Evolutionary conservation across 1,140 invertebrate species (phyloP).

Genomic region (Drosophila sulfurigaster): DNA sequence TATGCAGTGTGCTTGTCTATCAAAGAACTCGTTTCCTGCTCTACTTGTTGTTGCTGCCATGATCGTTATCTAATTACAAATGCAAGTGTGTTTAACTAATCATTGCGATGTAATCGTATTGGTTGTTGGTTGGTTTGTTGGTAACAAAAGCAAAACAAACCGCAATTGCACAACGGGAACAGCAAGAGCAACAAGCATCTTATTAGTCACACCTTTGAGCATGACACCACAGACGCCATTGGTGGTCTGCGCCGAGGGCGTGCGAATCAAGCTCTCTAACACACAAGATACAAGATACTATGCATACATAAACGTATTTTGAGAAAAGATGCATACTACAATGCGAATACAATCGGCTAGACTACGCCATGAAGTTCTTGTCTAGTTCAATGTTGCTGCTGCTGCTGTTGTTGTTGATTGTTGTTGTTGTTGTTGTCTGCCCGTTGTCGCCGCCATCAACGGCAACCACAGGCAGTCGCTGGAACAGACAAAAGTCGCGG

Average conservation of each 20-base stretch:
- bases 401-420: conserved; percentile 24
- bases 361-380: conserved; percentile 24
- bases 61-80: background rate
- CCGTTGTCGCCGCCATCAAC: background rate
- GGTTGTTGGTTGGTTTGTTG: background rate
- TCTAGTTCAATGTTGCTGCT: conserved; percentile 12
- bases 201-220: conserved; percentile 52
- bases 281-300: conserved; percentile 26
- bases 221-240: conserved; percentile 49
- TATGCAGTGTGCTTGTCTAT: background rate
- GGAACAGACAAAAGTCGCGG: conserved; percentile 24
- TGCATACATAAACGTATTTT: background rate
- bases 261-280: conserved; percentile 34
- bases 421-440: conserved; percentile 15
- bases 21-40: background rate
- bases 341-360: conserved; percentile 1
- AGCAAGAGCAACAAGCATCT: conserved; percentile 10
- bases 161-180: conserved; percentile 3
- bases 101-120: background rate
- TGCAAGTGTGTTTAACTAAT: background rate
- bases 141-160: conserved; percentile 8
- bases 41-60: background rate
- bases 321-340: conserved; percentile 4
- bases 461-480: conserved; percentile 8
- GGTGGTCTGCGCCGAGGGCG: conserved; percentile 51